Percentiles rank a stretch among this genome's conserved stretches.
Conservation (phyloP, 2,888 invertebrate genomes). For the Boloria selene region DNA sequence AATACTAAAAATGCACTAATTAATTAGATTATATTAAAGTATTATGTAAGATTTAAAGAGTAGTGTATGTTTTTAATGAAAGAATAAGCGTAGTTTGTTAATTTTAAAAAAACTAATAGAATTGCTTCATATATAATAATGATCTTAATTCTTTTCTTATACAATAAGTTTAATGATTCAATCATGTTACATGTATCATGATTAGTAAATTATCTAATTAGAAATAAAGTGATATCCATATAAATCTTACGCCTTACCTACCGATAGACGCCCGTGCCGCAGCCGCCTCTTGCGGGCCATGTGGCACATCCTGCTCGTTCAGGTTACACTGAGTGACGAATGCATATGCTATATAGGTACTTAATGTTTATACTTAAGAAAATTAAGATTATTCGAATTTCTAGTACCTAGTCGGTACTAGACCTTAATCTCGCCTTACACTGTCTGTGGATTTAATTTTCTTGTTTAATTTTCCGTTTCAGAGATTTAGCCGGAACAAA, state of each 20-base stretch:
- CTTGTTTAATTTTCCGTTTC: no score
- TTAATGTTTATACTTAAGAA: background rate
- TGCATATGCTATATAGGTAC: constrained; percentile 24
- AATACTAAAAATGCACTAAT: background rate
- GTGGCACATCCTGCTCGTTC: constrained; percentile 74
- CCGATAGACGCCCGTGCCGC: constrained; percentile 66
- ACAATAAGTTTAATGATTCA: no score
- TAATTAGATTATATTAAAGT: background rate
- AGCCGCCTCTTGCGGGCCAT: constrained; percentile 77
- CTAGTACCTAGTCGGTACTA: background rate
- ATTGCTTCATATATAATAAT: no score
- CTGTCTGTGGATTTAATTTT: no score
- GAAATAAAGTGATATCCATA: constrained; percentile 46
- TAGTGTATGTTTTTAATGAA: background rate
- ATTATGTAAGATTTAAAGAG: background rate
- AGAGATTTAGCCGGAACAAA: no score
- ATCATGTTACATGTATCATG: no score
- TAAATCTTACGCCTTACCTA: constrained; percentile 33
- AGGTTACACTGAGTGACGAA: constrained; percentile 58
- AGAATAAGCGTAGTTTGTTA: no score
- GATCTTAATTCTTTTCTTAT: no score
- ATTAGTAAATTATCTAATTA: background rate
- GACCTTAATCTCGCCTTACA: background rate
- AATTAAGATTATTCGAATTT: constrained; percentile 21
- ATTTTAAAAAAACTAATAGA: no score